Conservation (phyloP, 2,113 vertebrate genomes). For the Heterocephalus glaber region DNA sequence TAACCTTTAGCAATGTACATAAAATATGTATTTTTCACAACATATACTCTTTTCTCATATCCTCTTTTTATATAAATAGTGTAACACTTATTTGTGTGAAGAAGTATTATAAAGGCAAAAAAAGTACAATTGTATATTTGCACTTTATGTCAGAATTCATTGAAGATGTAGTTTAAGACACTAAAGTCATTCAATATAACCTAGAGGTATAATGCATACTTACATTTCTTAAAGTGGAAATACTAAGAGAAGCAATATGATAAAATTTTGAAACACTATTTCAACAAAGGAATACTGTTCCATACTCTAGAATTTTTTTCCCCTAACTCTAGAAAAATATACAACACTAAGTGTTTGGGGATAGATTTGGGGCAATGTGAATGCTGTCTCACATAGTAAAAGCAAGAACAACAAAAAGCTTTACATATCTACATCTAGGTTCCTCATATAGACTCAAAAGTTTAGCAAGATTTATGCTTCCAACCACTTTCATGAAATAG, state of each 20-base stretch:
- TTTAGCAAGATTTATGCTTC: neutral
- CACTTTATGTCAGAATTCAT: neutral
- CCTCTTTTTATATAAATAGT: slow-evolving; percentile 8
- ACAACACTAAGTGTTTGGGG: neutral
- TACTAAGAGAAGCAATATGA: neutral
- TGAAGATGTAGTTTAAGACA: neutral
- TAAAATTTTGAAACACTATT: slow-evolving; percentile 25
- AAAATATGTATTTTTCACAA: slow-evolving; percentile 20
- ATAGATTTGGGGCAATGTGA: neutral
- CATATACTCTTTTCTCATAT: neutral
- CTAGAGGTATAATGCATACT: neutral
- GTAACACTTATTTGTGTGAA: neutral
- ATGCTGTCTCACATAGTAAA: neutral
- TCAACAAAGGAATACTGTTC: neutral
- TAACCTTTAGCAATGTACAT: slow-evolving; percentile 41
- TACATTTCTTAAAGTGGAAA: neutral
- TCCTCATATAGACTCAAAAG: neutral
- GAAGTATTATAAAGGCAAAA: slow-evolving; percentile 4
- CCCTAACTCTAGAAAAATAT: slow-evolving; percentile 3
- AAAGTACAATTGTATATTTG: neutral
- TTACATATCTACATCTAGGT: accelerated
- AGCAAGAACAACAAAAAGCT: neutral
- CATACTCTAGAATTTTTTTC: slow-evolving; percentile 35
- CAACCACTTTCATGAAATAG: neutral
- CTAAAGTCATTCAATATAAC: neutral